These are phyloP conservation scores for Taeniopygia guttata DNA, from an alignment of 2,797 vertebrate genomes.

Conservation along the genomic window DNA sequence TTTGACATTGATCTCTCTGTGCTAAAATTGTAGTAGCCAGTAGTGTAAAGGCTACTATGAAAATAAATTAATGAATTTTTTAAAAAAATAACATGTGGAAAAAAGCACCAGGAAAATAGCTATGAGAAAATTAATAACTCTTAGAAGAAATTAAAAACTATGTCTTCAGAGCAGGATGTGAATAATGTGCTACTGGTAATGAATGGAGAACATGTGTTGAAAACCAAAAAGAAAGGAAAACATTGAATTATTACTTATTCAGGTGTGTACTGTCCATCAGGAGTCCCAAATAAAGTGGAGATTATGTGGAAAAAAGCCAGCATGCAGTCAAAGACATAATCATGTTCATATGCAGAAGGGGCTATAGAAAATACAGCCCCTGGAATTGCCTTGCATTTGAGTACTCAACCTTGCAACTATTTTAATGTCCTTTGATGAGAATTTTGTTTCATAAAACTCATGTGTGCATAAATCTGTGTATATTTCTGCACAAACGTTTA, in stretches of 20 bases:
- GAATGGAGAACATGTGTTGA: not conserved
- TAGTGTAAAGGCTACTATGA: not conserved
- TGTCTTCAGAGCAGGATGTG: not conserved
- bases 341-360: not conserved
- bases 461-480: slow-evolving; percentile 16
- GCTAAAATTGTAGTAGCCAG: not conserved
- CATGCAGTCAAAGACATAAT: not conserved
- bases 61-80: not conserved
- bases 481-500: slow-evolving; percentile 35
- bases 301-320: fast-evolving
- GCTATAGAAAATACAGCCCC: not conserved
- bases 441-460: slow-evolving; percentile 22
- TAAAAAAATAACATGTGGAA: fast-evolving
- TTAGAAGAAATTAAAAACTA: not conserved
- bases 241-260: not conserved
- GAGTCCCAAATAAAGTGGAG: not conserved
- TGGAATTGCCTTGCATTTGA: not conserved
- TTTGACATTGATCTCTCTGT: not conserved
- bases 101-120: not conserved
- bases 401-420: slow-evolving; percentile 1
- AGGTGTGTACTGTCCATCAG: not conserved
- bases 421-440: slow-evolving; percentile 24
- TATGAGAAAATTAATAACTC: not conserved
- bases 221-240: not conserved
- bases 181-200: not conserved